A percentile compares a stretch with the other conserved stretches of the same genome.
phyloP scores from a whole-genome alignment of 1,140 invertebrate genomes.

The Heliothis virescens region DNA sequence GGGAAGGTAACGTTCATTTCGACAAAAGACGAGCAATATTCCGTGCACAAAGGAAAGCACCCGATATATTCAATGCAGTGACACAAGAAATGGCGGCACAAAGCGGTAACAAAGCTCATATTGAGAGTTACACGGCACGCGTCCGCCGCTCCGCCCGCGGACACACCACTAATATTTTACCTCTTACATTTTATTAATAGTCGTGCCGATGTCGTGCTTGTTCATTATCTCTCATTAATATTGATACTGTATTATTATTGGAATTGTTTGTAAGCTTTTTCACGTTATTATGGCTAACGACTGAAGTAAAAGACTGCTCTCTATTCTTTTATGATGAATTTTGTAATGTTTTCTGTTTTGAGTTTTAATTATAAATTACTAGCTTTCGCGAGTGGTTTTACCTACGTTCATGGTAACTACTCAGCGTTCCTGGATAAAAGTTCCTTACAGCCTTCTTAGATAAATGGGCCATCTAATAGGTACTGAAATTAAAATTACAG shows the following conservation, averaged over 20 bases:
- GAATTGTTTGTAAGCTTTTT: background rate
- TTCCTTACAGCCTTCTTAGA: no score
- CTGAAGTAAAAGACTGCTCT: background rate
- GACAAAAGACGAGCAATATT: conserved; percentile 86
- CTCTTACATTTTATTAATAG: conserved; percentile 39
- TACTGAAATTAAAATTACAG: no score
- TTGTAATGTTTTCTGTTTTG: background rate
- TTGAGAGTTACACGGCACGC: conserved; percentile 75
- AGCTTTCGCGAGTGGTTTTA: no score
- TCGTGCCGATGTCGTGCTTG: conserved; percentile 18
- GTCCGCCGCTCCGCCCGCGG: conserved; percentile 4
- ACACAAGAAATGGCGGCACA: conserved; percentile 84
- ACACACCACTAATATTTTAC: conserved; percentile 34
- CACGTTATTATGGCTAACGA: background rate
- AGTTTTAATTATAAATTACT: background rate
- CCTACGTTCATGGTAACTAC: no score
- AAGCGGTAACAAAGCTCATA: conserved; percentile 85
- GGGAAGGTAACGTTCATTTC: conserved; percentile 84
- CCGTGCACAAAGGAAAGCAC: conserved; percentile 84
- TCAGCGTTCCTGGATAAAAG: no score
- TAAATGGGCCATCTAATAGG: no score
- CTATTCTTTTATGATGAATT: background rate
- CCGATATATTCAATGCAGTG: conserved; percentile 86
- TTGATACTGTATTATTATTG: background rate
- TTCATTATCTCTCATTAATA: conserved; percentile 22